Conservation (phyloP, 2,113 vertebrate genomes). For the Abramis brama region DNA sequence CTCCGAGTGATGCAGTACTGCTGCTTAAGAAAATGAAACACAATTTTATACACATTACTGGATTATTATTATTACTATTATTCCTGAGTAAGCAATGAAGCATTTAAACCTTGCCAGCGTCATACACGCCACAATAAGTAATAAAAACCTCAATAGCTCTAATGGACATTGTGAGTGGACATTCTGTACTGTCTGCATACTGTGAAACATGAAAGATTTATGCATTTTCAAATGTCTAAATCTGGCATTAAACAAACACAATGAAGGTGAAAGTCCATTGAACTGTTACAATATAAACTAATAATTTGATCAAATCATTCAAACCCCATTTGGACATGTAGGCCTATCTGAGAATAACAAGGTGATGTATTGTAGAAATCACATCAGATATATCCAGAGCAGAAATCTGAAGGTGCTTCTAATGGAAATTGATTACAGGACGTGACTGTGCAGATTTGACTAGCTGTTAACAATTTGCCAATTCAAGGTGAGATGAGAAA, state of each 20-base stretch:
- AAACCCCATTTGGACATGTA: not conserved
- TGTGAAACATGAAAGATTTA: not conserved
- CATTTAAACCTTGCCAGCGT: not conserved
- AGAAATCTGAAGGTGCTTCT: not conserved
- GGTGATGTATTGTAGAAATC: not conserved
- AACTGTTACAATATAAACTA: not conserved
- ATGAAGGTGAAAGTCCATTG: not conserved
- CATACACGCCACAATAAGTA: not conserved
- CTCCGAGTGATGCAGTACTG: not conserved
- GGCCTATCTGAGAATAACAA: not conserved
- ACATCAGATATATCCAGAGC: not conserved
- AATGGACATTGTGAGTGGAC: not conserved
- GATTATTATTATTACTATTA: not conserved
- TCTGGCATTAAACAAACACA: not conserved
- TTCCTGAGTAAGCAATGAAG: not conserved
- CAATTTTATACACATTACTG: not conserved
- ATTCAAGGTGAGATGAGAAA: not conserved
- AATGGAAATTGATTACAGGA: constrained; percentile 4
- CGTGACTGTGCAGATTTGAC: not conserved
- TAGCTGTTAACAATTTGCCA: not conserved
- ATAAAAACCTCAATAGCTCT: not conserved
- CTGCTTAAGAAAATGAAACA: not conserved
- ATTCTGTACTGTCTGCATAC: not conserved
- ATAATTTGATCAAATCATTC: not conserved
- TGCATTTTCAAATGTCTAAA: not conserved